Conservation (phyloP, 2,797 vertebrate species). For the Chrosomus eos region DNA sequence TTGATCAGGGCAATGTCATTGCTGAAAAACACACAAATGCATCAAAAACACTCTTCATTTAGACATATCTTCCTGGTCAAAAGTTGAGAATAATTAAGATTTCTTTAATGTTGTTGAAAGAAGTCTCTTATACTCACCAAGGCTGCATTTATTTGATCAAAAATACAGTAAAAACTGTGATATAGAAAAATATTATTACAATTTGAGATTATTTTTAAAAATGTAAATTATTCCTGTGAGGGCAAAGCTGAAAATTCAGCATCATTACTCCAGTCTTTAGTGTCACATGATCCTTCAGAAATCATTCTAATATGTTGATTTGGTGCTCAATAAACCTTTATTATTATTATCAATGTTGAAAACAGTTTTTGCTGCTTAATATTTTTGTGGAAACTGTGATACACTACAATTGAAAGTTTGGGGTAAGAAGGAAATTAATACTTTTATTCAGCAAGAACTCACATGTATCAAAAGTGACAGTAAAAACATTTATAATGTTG, state of each 20-base stretch:
- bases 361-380: background rate
- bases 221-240: no score
- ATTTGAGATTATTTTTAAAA: no score
- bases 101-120: background rate
- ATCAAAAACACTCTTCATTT: slow-evolving; percentile 1
- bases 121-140: background rate
- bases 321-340: background rate
- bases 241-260: background rate
- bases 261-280: background rate
- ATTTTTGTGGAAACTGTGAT: background rate
- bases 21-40: slow-evolving; percentile 55
- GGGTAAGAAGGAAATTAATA: no score
- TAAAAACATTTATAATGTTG: background rate
- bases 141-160: background rate
- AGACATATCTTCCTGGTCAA: background rate
- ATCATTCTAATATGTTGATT: background rate
- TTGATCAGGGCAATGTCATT: slow-evolving; percentile 92
- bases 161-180: background rate
- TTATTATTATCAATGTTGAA: background rate
- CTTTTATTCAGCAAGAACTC: no score
- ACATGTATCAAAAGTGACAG: no score
- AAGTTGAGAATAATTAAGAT: background rate
- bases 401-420: no score
- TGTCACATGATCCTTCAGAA: background rate
- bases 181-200: background rate